Evolutionary conservation across 2,113 vertebrate genomes (phyloP).

Genomic region (Telmatochromis sp.): DNA sequence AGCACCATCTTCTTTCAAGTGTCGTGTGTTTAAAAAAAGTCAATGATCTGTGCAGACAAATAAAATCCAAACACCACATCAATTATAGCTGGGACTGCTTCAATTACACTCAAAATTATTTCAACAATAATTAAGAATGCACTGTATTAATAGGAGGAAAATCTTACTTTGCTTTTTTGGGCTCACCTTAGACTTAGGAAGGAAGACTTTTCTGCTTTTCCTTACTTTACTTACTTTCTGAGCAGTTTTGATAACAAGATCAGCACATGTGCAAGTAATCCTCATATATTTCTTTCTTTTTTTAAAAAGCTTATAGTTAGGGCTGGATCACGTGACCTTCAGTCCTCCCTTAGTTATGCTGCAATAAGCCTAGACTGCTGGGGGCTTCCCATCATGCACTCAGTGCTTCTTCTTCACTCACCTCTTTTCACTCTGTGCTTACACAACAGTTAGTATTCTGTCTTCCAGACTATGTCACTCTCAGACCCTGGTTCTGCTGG

Average conservation of each 20-base stretch:
- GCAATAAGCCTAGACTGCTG: not conserved
- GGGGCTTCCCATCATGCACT: fast-evolving
- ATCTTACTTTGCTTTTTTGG: not conserved
- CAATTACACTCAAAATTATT: not conserved
- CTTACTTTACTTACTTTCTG: not conserved
- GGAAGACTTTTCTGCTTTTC: not conserved
- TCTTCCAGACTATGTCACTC: not conserved
- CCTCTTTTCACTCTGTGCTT: not conserved
- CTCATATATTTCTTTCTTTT: not conserved
- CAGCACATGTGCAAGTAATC: not conserved
- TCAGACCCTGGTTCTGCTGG: not conserved
- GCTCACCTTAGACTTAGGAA: not conserved
- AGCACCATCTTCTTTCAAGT: not conserved
- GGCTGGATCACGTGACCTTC: not conserved
- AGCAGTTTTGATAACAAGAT: not conserved
- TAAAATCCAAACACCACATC: not conserved
- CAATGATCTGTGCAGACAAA: not conserved
- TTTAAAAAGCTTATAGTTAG: fast-evolving
- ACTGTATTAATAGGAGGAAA: not conserved
- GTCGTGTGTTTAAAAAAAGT: not conserved
- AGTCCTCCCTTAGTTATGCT: not conserved
- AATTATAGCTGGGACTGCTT: not conserved
- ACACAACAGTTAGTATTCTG: not conserved
- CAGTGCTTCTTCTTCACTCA: not conserved
- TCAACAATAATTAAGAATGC: not conserved